Base-by-base conservation (phyloP, 2,888 invertebrate species). In the Acrobasis repandana region DNA sequence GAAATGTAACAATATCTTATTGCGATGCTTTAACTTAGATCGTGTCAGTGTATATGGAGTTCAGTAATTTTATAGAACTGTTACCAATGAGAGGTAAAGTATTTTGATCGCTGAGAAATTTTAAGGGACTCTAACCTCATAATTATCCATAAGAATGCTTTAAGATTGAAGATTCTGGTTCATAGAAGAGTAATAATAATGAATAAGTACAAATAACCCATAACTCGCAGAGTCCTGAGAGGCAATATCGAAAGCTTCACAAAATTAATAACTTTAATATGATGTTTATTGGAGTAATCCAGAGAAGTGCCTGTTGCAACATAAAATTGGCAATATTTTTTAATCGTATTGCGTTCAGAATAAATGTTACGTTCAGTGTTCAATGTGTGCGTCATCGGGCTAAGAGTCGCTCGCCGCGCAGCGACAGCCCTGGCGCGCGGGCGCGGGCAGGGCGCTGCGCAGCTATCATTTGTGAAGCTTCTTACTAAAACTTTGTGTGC, bases 251-350 rank as follows among this genome's bases (percentile, higher is more conserved):
- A 83, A 86, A 81, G 85, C 83, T 88, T 88, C 88, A 89, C 85
- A 86, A 82, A 86, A 82, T 81, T 77, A 75, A 80, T 86, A 84
- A 85, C 82, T 88, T 88, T 86, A 86, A 84, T 89, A 90, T 86
- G 88, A 89, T 86, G 87, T 90, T 88, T 90, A 91, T 90, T 90
- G 91, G 91, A 91, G 91, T 80, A 90, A 90, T 91, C 91, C 90
- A 90, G 90, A 88, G 75, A 91, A 91, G 91, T 91, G 91, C 91
- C 91, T 91, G 90, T 90, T 90, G 90, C 87, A 88, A 91, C 89
- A 85, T 86, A 83, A 90, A 85, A 85, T 89, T 91, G 91, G 90
- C 91, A 91, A 91, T 91, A 90, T 90, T 90, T 90, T 90, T 83
- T 83, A 88, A 85, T 85, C 77, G 85, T 87, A 77, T 86, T 88